Evolutionary conservation across 2,797 vertebrate species (phyloP).

Genomic region (Poliocrania exsul): DNA sequence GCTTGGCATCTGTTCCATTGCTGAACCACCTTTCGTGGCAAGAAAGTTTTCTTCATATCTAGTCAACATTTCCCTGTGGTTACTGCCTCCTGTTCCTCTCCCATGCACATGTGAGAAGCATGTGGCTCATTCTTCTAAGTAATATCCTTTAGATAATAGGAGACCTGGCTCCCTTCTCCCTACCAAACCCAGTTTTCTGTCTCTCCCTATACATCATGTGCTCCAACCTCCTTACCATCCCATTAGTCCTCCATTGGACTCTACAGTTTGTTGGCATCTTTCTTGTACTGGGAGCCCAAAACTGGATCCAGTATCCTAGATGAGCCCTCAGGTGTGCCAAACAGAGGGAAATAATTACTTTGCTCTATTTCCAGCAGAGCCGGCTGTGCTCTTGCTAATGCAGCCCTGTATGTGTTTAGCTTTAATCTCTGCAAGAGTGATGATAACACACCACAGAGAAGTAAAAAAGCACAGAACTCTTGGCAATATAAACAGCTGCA

Average conservation of each 20-base stretch:
- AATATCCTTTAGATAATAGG: background rate
- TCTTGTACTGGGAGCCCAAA: background rate
- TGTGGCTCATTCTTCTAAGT: background rate
- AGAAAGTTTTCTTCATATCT: background rate
- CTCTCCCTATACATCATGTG: background rate
- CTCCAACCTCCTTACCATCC: background rate
- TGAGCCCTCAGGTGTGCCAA: background rate
- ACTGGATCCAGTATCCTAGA: background rate
- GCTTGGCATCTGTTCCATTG: background rate
- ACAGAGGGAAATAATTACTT: background rate
- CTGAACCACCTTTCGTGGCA: background rate
- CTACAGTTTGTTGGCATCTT: background rate
- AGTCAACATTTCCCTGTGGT: background rate
- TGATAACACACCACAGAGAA: background rate
- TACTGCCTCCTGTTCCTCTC: background rate
- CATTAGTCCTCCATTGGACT: background rate
- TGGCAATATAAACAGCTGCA: conserved; percentile 12
- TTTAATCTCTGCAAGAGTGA: background rate
- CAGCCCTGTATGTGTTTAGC: background rate
- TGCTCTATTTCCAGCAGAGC: background rate
- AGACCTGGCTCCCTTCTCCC: background rate
- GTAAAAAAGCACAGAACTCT: background rate
- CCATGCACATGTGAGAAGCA: background rate
- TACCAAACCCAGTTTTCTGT: background rate
- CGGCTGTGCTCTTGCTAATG: background rate